Conservation (phyloP, 2,113 vertebrate species). For the Ariopsis seemanni region DNA sequence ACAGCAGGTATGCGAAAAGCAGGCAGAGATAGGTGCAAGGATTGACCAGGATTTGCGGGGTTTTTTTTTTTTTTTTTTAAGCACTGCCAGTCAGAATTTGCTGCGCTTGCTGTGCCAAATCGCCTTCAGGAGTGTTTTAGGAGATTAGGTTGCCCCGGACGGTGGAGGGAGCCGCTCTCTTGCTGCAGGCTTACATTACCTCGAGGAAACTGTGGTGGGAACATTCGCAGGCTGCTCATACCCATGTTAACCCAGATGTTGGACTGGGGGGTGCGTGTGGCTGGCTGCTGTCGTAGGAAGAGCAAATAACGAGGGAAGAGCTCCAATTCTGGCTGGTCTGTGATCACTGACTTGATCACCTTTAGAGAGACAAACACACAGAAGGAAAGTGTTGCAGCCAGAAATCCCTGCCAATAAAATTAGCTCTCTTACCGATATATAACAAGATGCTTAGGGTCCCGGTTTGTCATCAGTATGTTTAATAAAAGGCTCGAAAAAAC, state of each 20-base stretch:
- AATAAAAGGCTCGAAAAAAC: background rate
- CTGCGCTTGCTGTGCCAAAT: conserved; percentile 21
- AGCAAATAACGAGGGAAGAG: conserved; percentile 93
- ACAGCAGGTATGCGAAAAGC: background rate
- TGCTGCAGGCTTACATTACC: conserved; percentile 99
- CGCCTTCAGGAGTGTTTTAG: conserved; percentile 25
- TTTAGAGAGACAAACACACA: conserved; percentile 55
- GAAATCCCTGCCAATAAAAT: background rate
- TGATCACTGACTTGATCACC: conserved; percentile 89
- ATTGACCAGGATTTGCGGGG: conserved; percentile 47
- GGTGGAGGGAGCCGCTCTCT: conserved; percentile 71
- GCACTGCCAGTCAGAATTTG: conserved; percentile 26
- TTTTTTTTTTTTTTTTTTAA: conserved; percentile 24
- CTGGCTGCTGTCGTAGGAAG: conserved; percentile 94
- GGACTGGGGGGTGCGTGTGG: conserved; percentile 89
- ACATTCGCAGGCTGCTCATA: conserved; percentile 99
- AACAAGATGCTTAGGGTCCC: background rate
- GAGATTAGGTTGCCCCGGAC: conserved; percentile 45
- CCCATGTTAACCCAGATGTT: conserved; percentile 99
- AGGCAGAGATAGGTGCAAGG: conserved; percentile 26
- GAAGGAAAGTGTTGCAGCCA: background rate
- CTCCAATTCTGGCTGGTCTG: conserved; percentile 82
- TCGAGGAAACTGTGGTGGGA: conserved; percentile 91
- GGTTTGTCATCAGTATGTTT: background rate
- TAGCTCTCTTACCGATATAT: background rate